These are phyloP conservation scores for Argopecten irradians DNA, from an alignment of 1,140 invertebrate species.

Conservation along the genomic window DNA sequence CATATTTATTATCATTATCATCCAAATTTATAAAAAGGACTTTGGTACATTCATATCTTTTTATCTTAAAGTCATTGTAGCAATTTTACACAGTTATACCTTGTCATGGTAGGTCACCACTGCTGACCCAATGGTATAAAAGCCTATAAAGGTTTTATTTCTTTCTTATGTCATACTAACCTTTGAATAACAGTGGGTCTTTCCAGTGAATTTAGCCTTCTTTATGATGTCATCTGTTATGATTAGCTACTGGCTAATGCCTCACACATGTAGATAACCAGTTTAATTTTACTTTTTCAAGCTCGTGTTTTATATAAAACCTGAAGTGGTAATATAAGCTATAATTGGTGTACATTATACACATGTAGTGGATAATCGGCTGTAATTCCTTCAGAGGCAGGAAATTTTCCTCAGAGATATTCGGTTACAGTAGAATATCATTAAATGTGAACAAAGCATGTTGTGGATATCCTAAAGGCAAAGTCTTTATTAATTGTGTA, in stretches of 20 bases:
- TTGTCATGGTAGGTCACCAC: not conserved
- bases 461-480: not conserved
- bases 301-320: not conserved
- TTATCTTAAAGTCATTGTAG: too few relatives aligned
- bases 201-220: not conserved
- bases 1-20: too few relatives aligned
- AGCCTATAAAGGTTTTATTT: not conserved
- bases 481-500: slow-evolving; percentile 17
- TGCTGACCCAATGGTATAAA: not conserved
- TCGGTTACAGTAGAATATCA: not conserved
- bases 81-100: not conserved
- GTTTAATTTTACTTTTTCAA: not conserved
- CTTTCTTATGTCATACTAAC: not conserved
- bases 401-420: slow-evolving; percentile 11
- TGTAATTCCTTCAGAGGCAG: not conserved
- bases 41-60: too few relatives aligned
- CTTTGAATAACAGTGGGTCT: not conserved
- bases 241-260: not conserved
- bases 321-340: not conserved
- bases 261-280: not conserved
- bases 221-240: not conserved
- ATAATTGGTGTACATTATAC: not conserved
- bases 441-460: not conserved
- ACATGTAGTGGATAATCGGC: not conserved
- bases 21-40: too few relatives aligned